These are phyloP conservation scores for Parazoanthus swiftii DNA, from an alignment of 92 coral and sea anemone genomes.

Conservation along the genomic window DNA sequence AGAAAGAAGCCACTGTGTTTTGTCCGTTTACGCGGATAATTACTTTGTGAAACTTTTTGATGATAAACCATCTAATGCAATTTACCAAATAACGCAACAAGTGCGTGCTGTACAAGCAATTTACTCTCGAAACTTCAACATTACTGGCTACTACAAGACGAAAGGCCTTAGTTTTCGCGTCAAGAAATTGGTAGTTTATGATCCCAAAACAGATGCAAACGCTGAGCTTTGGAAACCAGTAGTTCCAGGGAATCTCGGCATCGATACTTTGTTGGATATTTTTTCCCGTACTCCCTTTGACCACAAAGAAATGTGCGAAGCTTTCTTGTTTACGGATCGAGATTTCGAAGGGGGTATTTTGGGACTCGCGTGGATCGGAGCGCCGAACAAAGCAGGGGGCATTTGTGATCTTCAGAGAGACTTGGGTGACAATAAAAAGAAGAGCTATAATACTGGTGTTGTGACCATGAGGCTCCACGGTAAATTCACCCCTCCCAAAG, in stretches of 20 bases:
- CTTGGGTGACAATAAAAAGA: conserved; percentile 51
- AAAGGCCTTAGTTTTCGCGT: conserved; percentile 86
- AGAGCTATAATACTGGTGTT: conserved; percentile 88
- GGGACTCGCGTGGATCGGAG: conserved; percentile 97
- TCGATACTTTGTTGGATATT: conserved; percentile 78
- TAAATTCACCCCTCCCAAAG: conserved; percentile 85
- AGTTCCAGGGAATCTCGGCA: conserved; percentile 72
- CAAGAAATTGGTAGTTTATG: conserved; percentile 64
- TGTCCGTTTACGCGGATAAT: conserved; percentile 81
- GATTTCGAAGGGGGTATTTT: conserved; percentile 95
- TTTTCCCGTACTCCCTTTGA: conserved; percentile 65
- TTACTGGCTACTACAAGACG: conserved; percentile 55
- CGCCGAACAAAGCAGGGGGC: conserved; percentile 72
- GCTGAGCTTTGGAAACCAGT: conserved; percentile 58
- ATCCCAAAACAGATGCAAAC: conserved; percentile 35
- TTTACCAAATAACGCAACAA: conserved; percentile 75
- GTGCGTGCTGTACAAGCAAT: conserved; percentile 82
- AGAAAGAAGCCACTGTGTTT: conserved; percentile 66
- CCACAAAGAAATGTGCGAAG: conserved; percentile 80
- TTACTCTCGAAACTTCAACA: conserved; percentile 69
- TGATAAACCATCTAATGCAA: conserved; percentile 70
- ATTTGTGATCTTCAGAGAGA: conserved; percentile 63
- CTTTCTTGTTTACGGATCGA: conserved; percentile 92
- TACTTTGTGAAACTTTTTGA: conserved; percentile 75
- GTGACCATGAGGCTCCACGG: conserved; percentile 87